Percentiles rank a stretch among this genome's conserved stretches.
Evolutionary conservation across 2,797 vertebrate genomes (phyloP).

Genomic region (Diglossa cyanea): DNA sequence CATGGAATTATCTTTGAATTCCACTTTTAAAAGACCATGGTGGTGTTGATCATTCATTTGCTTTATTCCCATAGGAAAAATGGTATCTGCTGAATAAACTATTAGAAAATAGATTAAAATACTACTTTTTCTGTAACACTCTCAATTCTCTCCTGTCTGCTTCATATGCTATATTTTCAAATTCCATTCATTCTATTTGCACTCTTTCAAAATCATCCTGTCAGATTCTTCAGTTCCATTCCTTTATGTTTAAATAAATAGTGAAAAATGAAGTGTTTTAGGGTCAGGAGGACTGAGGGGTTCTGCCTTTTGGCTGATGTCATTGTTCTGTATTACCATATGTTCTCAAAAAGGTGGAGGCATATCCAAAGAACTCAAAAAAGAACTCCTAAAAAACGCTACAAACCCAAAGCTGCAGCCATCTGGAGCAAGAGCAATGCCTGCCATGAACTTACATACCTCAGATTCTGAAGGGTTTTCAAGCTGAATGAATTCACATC

Average conservation of each 20-base stretch:
- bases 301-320: not conserved
- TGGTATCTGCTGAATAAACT: not conserved
- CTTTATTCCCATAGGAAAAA: not conserved
- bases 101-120: not conserved
- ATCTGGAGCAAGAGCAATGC: not conserved
- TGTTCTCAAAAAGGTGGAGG: not conserved
- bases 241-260: not conserved
- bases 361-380: not conserved
- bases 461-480: not conserved
- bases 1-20: not conserved
- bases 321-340: not conserved
- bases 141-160: not conserved
- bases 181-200: not conserved
- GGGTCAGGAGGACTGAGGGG: fast-evolving
- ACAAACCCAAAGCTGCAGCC: not conserved
- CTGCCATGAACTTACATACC: not conserved
- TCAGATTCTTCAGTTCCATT: not conserved
- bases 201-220: not conserved
- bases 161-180: not conserved
- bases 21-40: not conserved
- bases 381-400: not conserved
- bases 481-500: not conserved
- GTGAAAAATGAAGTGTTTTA: not conserved
- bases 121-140: not conserved
- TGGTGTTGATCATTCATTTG: not conserved